phyloP scores from a whole-genome alignment of 2,797 vertebrate genomes.

The Nannoperca obscura region DNA sequence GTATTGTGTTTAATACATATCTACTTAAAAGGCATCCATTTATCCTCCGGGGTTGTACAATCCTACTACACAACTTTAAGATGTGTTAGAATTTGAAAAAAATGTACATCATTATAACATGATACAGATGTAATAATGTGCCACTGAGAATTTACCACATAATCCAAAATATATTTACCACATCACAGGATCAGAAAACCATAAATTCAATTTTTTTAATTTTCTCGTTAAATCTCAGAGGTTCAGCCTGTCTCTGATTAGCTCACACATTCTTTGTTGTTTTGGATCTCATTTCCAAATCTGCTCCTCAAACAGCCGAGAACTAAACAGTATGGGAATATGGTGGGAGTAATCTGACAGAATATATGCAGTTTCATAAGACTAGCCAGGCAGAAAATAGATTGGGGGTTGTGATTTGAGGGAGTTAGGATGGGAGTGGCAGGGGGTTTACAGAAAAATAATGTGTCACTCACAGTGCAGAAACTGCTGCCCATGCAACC shows the following conservation, averaged over 20 bases:
- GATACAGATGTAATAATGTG: slow-evolving; percentile 19
- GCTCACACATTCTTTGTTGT: slow-evolving; percentile 38
- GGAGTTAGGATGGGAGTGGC: slow-evolving; percentile 55
- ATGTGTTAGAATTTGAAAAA: slow-evolving; percentile 9
- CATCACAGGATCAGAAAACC: slow-evolving; percentile 40
- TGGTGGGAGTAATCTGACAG: slow-evolving; percentile 86
- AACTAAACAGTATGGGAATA: slow-evolving; percentile 79
- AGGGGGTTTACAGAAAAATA: slow-evolving; percentile 81
- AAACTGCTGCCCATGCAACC: slow-evolving; percentile 69
- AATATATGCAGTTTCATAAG: slow-evolving; percentile 91
- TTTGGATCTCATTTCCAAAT: slow-evolving; percentile 56
- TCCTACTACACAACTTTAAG: background rate
- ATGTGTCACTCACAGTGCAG: slow-evolving; percentile 84
- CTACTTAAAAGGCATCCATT: slow-evolving; percentile 1
- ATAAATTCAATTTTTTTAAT: slow-evolving; percentile 34
- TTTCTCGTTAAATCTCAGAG: slow-evolving; percentile 27
- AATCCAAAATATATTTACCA: slow-evolving; percentile 34
- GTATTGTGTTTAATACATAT: background rate
- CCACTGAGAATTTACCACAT: slow-evolving; percentile 17
- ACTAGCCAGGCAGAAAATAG: slow-evolving; percentile 92
- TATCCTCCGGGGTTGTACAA: background rate
- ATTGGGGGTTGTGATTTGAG: slow-evolving; percentile 79
- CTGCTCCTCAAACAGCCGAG: slow-evolving; percentile 49
- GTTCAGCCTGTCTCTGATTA: slow-evolving; percentile 42
- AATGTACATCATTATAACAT: background rate